Conservation (phyloP, 1,140 invertebrate genomes). For the Cydia fagiglandana region DNA sequence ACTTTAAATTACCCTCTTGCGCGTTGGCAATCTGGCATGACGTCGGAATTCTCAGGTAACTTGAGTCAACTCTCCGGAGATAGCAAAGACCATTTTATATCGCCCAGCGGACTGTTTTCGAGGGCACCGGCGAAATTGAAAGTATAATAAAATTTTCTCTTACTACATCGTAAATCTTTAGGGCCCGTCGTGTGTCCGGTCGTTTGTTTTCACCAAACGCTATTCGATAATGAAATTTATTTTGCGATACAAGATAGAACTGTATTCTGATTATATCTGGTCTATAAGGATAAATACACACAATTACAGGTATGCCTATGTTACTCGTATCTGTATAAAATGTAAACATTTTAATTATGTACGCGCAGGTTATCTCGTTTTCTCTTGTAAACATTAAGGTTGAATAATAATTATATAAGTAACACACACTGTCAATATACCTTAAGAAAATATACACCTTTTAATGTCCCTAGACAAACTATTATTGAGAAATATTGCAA, state of each 20-base stretch:
- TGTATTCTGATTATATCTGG: slow-evolving; percentile 12
- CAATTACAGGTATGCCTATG: too few species aligned
- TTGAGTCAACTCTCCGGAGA: slow-evolving; percentile 27
- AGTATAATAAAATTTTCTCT: slow-evolving; percentile 63
- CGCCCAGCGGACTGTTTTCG: slow-evolving; percentile 44
- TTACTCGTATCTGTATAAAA: too few species aligned
- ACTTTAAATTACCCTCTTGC: slow-evolving; percentile 45
- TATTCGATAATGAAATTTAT: slow-evolving; percentile 43
- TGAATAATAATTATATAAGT: too few species aligned
- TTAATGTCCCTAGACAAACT: too few species aligned
- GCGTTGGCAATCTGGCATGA: slow-evolving; percentile 44
- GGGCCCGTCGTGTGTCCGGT: slow-evolving; percentile 47
- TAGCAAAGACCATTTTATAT: slow-evolving; percentile 42
- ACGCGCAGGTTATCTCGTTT: too few species aligned
- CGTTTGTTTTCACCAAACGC: slow-evolving; percentile 47
- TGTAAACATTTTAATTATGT: too few species aligned
- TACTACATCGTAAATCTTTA: slow-evolving; percentile 60
- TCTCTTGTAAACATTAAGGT: too few species aligned
- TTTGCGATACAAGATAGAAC: slow-evolving; percentile 23
- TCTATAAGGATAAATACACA: neutral
- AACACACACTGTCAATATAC: too few species aligned
- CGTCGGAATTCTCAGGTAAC: slow-evolving; percentile 36
- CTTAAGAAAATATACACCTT: too few species aligned
- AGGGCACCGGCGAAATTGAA: slow-evolving; percentile 51
- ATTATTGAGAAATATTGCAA: too few species aligned